A percentile compares a stretch with the other conserved stretches of the same genome.
phyloP scores from a whole-genome alignment of 2,113 vertebrate genomes.

The Macaca mulatta region DNA sequence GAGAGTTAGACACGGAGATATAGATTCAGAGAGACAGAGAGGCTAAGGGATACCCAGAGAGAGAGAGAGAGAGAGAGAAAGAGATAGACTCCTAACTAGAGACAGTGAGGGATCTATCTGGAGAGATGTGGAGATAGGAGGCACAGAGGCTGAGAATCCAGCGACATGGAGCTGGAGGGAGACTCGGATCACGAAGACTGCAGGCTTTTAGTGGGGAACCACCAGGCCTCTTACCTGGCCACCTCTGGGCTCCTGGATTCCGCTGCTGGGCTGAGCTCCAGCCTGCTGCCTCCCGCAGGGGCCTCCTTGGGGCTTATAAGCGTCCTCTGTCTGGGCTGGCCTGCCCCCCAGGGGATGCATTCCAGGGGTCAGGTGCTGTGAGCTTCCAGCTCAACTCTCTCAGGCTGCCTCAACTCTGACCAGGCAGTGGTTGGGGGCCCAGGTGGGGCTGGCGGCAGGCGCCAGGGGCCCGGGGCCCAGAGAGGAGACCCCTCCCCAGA shows the following conservation, averaged over 20 bases:
- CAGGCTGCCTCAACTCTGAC: neutral
- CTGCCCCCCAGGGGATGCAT: constrained; percentile 39
- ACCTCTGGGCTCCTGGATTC: neutral
- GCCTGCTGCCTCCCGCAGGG: neutral
- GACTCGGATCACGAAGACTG: too few species aligned
- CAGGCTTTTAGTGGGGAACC: neutral
- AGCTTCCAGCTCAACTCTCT: neutral
- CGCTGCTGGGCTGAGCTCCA: neutral
- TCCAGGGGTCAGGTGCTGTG: constrained; percentile 6
- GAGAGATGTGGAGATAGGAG: neutral
- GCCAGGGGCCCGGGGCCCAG: too few species aligned
- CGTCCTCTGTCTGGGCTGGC: neutral
- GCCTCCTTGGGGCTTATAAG: constrained; percentile 33
- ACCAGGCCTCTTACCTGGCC: neutral
- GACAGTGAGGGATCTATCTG: neutral
- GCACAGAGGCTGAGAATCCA: neutral
- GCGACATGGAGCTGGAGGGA: fast-evolving
- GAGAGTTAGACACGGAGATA: neutral
- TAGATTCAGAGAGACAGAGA: neutral
- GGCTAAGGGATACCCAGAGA: neutral
- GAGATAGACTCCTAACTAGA: neutral
- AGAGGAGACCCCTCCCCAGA: neutral
- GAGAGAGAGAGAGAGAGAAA: neutral
- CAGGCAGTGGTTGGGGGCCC: neutral
- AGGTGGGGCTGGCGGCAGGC: neutral